Evolutionary conservation across 2,888 invertebrate genomes (phyloP).

Genomic region (Leptura quadrifasciata): DNA sequence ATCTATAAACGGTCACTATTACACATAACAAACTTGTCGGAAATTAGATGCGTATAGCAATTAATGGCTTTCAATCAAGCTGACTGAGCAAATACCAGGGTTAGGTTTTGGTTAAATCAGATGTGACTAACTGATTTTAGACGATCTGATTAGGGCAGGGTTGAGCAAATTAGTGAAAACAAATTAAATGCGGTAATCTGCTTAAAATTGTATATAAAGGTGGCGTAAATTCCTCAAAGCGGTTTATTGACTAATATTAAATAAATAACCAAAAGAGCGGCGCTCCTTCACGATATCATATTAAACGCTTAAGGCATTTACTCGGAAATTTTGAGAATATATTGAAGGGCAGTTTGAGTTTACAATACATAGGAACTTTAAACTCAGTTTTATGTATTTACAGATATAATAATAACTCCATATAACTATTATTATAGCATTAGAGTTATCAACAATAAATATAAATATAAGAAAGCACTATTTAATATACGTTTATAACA

Average conservation of each 20-base stretch:
- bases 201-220: not conserved
- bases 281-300: too few relatives aligned
- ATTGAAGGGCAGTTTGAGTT: too few relatives aligned
- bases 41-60: not conserved
- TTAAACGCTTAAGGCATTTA: too few relatives aligned
- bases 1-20: not conserved
- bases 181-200: conserved; percentile 11
- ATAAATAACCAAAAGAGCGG: not conserved
- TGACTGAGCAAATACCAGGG: conserved; percentile 13
- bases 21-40: not conserved
- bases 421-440: too few relatives aligned
- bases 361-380: too few relatives aligned
- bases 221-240: not conserved
- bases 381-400: too few relatives aligned
- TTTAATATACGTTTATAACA: too few relatives aligned
- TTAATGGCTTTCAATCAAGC: conserved; percentile 11
- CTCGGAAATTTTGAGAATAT: too few relatives aligned
- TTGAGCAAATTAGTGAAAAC: conserved; percentile 5
- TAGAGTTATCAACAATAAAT: too few relatives aligned
- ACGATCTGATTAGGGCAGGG: conserved; percentile 11
- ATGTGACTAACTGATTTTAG: conserved; percentile 9
- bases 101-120: conserved; percentile 15
- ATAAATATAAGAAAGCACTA: too few relatives aligned
- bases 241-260: not conserved
- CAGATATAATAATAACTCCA: too few relatives aligned